Evolutionary conservation across 2,797 vertebrate genomes (phyloP), one percentile per base, ranked within the genome.

Genomic region (Danionella dracula): DNA sequence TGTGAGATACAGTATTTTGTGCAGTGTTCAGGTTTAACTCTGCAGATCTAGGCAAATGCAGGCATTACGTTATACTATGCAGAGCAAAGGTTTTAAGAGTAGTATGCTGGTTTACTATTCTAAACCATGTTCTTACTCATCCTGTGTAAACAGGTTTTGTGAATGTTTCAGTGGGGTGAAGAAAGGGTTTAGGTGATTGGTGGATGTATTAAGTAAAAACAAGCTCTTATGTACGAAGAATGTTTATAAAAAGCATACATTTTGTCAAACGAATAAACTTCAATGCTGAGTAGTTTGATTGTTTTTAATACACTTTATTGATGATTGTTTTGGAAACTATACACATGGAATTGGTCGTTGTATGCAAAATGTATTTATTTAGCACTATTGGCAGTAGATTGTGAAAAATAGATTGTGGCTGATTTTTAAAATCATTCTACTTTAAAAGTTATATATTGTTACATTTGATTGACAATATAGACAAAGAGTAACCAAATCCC

Each of bases 111-210:
- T 48, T 61, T 44, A 44, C 76, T 20, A 53, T 62, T 65, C 32
- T 38, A 32, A 67, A 50, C 53, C 11, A 38, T 45, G 16, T 15
- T 29, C 32, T 44, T 1, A 13, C 31, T 46, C 53, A 38, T 35
- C 21, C 66, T 66, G 56, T 34, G 71, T 29, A 42, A 37, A 49
- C 41, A 74, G 60, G 50, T 72, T 50, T 64, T 42, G 41, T 74
- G 77, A 78, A 72, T 60, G 78, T 76, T 75, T 66, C 42, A 66
- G 29, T 68, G 44, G 68, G 66, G 73, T 74, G 76, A 70, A 70
- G 70, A 75, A 37, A 73, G 9, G 19, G 72, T 71, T 79, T 56
- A 61, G 72, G 71, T 70, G 40, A 78, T 32, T 63, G 70, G 81
- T 55, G 53, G 70, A 69, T 69, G 57, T 40, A 69, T 66, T 23